These are phyloP conservation scores for Panorpa germanica DNA, from an alignment of 2,888 invertebrate genomes.

Conservation along the genomic window DNA sequence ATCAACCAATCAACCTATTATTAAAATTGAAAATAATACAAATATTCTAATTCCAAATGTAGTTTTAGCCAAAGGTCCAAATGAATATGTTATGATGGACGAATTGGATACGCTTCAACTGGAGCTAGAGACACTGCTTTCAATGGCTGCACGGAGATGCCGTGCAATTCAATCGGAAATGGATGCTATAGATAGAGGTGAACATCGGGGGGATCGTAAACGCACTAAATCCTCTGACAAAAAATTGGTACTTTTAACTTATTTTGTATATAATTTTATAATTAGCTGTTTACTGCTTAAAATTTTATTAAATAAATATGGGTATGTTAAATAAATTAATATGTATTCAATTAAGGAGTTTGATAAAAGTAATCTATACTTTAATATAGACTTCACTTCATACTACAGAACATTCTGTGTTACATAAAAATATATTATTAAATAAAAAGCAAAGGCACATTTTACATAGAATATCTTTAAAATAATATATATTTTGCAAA, in stretches of 20 bases:
- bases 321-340: too few species aligned
- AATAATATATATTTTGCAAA: too few species aligned
- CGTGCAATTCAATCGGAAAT: constrained; percentile 62
- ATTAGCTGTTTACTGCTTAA: too few species aligned
- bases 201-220: constrained; percentile 31
- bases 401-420: too few species aligned
- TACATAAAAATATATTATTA: too few species aligned
- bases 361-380: too few species aligned
- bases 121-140: constrained; percentile 71
- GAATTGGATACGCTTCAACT: constrained; percentile 74
- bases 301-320: too few species aligned
- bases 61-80: constrained; percentile 43
- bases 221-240: constrained; percentile 8
- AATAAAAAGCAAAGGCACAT: too few species aligned
- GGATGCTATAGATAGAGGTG: constrained; percentile 42
- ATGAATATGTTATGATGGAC: constrained; percentile 69
- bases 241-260: constrained; percentile 2
- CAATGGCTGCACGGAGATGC: constrained; percentile 62
- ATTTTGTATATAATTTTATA: constrained; percentile 1
- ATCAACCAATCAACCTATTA: background rate
- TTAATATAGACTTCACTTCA: too few species aligned
- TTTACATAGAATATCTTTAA: too few species aligned
- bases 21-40: constrained; percentile 6
- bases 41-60: constrained; percentile 11
- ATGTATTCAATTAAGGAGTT: too few species aligned